Conservation (phyloP, 35 echinoderm and acorn worm genomes). For the Eucidaris tribuloides region DNA sequence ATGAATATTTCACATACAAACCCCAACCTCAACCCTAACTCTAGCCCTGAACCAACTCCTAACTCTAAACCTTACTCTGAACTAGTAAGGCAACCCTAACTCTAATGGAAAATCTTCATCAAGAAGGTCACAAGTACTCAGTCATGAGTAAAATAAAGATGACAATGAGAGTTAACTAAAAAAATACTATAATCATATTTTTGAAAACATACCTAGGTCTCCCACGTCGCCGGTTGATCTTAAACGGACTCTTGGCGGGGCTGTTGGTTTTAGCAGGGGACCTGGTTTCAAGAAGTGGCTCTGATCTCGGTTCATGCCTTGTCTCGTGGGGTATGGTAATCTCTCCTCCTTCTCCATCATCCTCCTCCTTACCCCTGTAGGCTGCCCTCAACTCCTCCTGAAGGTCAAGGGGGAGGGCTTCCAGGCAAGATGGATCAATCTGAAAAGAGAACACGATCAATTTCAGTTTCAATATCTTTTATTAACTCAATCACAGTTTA, state of each 20-base stretch:
- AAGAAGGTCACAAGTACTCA: too few species aligned
- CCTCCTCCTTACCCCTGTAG: constrained; percentile 34
- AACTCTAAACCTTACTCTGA: too few species aligned
- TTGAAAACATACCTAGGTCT: constrained; percentile 65
- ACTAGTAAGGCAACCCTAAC: constrained; percentile 13
- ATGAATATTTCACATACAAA: neutral
- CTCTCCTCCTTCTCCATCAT: neutral
- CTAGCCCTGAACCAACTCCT: too few species aligned
- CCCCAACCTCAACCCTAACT: neutral
- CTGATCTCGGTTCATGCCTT: neutral
- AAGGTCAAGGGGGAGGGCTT: constrained; percentile 80
- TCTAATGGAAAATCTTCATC: too few species aligned
- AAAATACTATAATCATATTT: neutral
- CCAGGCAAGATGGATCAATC: constrained; percentile 90
- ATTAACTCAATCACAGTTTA: too few species aligned
- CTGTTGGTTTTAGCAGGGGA: constrained; percentile 10
- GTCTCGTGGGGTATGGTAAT: too few species aligned
- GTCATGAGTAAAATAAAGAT: too few species aligned
- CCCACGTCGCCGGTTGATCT: constrained; percentile 42
- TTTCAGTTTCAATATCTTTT: too few species aligned
- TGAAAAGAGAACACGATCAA: too few species aligned
- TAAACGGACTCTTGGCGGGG: constrained; percentile 56
- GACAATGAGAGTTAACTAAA: too few species aligned
- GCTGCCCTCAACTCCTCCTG: constrained; percentile 69
- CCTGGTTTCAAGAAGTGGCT: neutral